A percentile compares a stretch with the other conserved stretches of the same genome.
phyloP scores from a whole-genome alignment of 2,888 invertebrate genomes.

The Habroteleia sp. region DNA sequence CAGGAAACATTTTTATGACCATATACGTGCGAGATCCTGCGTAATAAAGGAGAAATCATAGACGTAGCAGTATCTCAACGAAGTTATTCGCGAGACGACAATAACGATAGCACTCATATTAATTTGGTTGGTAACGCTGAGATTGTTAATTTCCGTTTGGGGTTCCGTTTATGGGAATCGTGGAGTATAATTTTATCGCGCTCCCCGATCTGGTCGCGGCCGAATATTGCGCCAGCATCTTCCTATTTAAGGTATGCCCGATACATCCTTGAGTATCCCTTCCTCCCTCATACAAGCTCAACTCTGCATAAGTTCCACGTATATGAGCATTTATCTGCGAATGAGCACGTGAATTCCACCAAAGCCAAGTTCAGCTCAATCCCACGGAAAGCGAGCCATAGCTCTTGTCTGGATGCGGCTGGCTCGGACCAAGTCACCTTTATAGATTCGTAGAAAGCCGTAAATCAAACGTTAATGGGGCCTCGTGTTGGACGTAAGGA shows the following conservation, averaged over 20 bases:
- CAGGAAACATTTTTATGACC: too few relatives aligned
- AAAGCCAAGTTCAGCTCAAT: slow-evolving; percentile 65
- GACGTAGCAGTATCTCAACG: too few relatives aligned
- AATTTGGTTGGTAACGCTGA: slow-evolving; percentile 62
- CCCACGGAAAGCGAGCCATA: slow-evolving; percentile 61
- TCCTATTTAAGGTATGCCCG: slow-evolving; percentile 59
- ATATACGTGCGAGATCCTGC: too few relatives aligned
- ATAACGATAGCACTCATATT: background rate
- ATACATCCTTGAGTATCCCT: slow-evolving; percentile 53
- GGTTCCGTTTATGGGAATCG: slow-evolving; percentile 75
- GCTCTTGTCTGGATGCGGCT: slow-evolving; percentile 64
- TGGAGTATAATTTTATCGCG: slow-evolving; percentile 79
- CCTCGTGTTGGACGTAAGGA: slow-evolving; percentile 78
- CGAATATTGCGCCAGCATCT: slow-evolving; percentile 73
- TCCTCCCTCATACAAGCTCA: slow-evolving; percentile 29
- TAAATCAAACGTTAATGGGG: slow-evolving; percentile 81
- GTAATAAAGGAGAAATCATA: too few relatives aligned
- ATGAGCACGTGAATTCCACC: slow-evolving; percentile 59
- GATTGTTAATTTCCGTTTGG: slow-evolving; percentile 79
- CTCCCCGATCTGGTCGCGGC: slow-evolving; percentile 76
- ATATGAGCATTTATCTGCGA: slow-evolving; percentile 62
- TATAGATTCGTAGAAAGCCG: slow-evolving; percentile 80
- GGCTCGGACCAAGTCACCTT: slow-evolving; percentile 71
- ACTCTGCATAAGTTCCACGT: slow-evolving; percentile 58
- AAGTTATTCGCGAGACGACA: background rate